A percentile compares a stretch with the other conserved stretches of the same genome.
phyloP scores from a whole-genome alignment of 92 coral and sea anemone genomes.

The Galaxea fascicularis region DNA sequence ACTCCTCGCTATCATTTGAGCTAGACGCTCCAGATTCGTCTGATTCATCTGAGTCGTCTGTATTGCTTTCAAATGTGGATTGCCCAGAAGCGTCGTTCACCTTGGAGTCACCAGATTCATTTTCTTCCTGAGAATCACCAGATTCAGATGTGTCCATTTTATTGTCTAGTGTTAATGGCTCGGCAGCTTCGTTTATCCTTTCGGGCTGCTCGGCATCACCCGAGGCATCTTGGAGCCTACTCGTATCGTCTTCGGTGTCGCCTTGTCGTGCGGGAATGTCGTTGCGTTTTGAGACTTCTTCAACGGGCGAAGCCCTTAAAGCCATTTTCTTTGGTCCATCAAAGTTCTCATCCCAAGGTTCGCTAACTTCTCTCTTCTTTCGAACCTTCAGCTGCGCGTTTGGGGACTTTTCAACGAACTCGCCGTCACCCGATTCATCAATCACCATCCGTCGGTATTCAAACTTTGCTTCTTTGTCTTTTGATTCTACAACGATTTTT shows the following conservation, averaged over 20 bases:
- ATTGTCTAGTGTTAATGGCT: slow-evolving; percentile 5
- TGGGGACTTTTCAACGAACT: slow-evolving; percentile 77
- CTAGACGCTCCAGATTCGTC: slow-evolving; percentile 43
- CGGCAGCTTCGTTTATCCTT: slow-evolving; percentile 24
- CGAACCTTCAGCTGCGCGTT: slow-evolving; percentile 68
- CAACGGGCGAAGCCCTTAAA: slow-evolving; percentile 62
- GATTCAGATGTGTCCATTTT: slow-evolving; percentile 10
- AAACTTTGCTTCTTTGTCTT: slow-evolving; percentile 75
- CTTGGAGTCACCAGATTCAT: slow-evolving; percentile 19
- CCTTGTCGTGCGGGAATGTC: slow-evolving; percentile 34
- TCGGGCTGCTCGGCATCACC: slow-evolving; percentile 50
- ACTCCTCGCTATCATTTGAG: slow-evolving; percentile 29
- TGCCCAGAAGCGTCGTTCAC: slow-evolving; percentile 46
- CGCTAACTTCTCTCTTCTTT: slow-evolving; percentile 67
- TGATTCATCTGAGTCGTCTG: slow-evolving; percentile 24
- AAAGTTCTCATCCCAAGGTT: slow-evolving; percentile 73
- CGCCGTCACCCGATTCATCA: slow-evolving; percentile 98
- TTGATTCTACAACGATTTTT: slow-evolving; percentile 7
- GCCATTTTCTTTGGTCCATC: slow-evolving; percentile 93
- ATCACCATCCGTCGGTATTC: slow-evolving; percentile 96
- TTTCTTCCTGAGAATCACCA: slow-evolving; percentile 18
- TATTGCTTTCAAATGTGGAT: slow-evolving; percentile 36
- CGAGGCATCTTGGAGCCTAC: slow-evolving; percentile 33
- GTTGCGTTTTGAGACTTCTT: slow-evolving; percentile 42
- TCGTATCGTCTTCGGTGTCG: slow-evolving; percentile 56